phyloP scores from a whole-genome alignment of 1,140 invertebrate species.

The Akabosia matsudoensis region DNA sequence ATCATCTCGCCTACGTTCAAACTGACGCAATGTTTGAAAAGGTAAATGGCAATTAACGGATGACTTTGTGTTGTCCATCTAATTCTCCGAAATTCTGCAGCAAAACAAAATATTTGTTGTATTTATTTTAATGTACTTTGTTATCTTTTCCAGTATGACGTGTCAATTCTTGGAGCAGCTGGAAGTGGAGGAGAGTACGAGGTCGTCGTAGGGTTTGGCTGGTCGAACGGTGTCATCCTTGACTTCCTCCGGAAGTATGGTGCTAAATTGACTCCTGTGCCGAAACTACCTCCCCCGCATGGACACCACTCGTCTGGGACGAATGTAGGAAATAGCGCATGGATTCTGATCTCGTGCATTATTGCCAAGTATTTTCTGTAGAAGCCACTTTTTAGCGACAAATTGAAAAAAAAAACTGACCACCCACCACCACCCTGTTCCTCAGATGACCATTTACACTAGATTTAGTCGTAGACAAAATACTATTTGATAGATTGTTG shows the following conservation, averaged over 20 bases:
- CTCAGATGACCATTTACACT: too few relatives aligned
- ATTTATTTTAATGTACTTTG: neutral
- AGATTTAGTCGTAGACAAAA: too few relatives aligned
- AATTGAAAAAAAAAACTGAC: too few relatives aligned
- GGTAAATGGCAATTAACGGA: conserved; percentile 44
- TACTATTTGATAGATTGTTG: too few relatives aligned
- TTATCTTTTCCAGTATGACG: conserved; percentile 63
- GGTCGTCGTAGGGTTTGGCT: conserved; percentile 87
- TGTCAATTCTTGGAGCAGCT: conserved; percentile 62
- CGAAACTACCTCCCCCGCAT: neutral
- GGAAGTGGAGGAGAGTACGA: conserved; percentile 86
- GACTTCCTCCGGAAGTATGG: conserved; percentile 69
- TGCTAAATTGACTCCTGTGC: conserved; percentile 39
- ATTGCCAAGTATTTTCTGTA: too few relatives aligned
- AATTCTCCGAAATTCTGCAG: neutral
- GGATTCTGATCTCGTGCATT: too few relatives aligned
- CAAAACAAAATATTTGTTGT: too few relatives aligned
- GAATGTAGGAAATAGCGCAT: too few relatives aligned
- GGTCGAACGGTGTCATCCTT: conserved; percentile 87
- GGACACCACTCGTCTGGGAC: too few relatives aligned
- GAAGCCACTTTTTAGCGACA: too few relatives aligned
- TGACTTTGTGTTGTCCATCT: neutral
- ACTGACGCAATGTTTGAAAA: conserved; percentile 57
- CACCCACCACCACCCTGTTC: neutral
- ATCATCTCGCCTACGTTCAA: conserved; percentile 52